phyloP scores from a whole-genome alignment of 2,113 vertebrate species.

The Smithornis capensis region DNA sequence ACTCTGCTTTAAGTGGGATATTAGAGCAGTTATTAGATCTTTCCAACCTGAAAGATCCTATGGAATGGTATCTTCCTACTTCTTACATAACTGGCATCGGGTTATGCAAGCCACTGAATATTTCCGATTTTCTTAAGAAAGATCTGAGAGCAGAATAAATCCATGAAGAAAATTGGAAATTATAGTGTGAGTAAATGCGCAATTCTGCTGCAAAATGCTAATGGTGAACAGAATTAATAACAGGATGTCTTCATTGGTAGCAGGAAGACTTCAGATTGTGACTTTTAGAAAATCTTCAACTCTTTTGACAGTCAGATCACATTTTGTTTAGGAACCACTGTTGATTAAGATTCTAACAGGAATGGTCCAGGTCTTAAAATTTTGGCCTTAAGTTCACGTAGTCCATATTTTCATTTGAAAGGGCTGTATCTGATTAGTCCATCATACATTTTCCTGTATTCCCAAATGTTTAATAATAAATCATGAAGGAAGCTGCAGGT shows the following conservation, averaged over 20 bases:
- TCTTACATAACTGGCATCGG: background rate
- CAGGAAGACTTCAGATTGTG: background rate
- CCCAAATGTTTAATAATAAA: constrained; percentile 65
- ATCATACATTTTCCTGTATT: background rate
- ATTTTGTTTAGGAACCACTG: background rate
- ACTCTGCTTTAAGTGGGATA: background rate
- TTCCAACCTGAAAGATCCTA: background rate
- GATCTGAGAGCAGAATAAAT: background rate
- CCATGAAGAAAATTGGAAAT: background rate
- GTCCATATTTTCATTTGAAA: background rate
- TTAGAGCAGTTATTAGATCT: background rate
- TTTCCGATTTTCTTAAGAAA: background rate
- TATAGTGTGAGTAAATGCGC: background rate
- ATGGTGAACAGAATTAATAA: background rate
- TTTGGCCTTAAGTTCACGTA: background rate
- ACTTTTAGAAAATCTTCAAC: background rate
- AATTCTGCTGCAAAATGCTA: background rate
- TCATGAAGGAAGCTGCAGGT: constrained; percentile 30
- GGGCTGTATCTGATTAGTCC: background rate
- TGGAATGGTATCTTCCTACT: background rate
- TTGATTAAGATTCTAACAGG: background rate
- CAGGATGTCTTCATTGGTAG: background rate
- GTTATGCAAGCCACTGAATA: background rate
- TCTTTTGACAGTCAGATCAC: background rate
- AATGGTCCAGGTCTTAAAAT: background rate